phyloP scores from a whole-genome alignment of 2,797 vertebrate species.

The Sternotherus odoratus region DNA sequence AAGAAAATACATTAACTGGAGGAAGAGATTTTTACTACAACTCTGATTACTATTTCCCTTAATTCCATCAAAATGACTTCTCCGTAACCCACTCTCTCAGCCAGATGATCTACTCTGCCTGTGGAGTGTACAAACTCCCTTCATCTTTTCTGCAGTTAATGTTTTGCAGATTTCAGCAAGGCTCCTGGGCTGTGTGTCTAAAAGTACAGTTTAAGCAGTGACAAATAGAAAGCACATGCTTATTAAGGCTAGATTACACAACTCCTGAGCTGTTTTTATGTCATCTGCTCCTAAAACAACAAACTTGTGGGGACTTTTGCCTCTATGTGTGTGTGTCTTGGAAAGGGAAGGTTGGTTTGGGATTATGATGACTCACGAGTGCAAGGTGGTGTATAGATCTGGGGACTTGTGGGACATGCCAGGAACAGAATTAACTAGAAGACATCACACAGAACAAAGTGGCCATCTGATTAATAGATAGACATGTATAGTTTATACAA shows the following conservation, averaged over 20 bases:
- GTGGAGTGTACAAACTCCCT: not conserved
- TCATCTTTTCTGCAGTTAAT: constrained; percentile 47
- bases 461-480: not conserved
- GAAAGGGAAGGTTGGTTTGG: not conserved
- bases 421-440: rapidly evolving
- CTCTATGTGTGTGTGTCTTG: constrained; percentile 4
- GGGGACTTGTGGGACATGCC: not conserved
- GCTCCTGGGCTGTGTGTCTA: constrained; percentile 24
- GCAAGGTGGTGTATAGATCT: not conserved
- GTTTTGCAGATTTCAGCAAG: constrained; percentile 55
- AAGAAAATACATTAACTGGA: constrained; percentile 57
- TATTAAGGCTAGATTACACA: constrained; percentile 46
- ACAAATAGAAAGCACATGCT: constrained; percentile 68
- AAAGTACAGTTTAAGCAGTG: constrained; percentile 38
- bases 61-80: constrained; percentile 61
- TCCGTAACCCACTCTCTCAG: constrained; percentile 29
- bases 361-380: not conserved
- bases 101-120: constrained; percentile 10
- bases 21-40: constrained; percentile 61
- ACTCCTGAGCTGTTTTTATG: not conserved
- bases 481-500: rapidly evolving
- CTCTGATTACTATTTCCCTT: constrained; percentile 67
- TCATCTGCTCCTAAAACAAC: constrained; percentile 51
- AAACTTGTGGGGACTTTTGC: constrained; percentile 42
- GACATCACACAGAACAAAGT: rapidly evolving